These are phyloP conservation scores for Emydura subglobosa DNA, from an alignment of 2,113 vertebrate species.

Conservation along the genomic window DNA sequence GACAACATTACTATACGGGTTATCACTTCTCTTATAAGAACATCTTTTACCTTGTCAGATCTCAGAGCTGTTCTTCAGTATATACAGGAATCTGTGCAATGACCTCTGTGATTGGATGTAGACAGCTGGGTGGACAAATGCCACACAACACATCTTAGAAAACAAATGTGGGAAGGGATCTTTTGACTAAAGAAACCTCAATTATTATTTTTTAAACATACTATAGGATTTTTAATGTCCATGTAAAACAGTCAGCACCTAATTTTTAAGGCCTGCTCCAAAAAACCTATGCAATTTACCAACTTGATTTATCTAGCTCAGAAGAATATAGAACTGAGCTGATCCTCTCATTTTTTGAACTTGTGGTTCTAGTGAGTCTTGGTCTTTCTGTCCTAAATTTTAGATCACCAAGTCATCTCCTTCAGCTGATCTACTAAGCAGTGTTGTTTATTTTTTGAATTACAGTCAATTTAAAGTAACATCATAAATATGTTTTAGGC, in stretches of 20 bases:
- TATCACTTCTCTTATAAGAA: background rate
- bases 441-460: constrained; percentile 7
- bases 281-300: background rate
- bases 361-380: background rate
- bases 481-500: constrained; percentile 18
- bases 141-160: background rate
- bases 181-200: background rate
- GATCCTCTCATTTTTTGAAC: background rate
- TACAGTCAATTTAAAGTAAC: background rate
- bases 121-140: background rate
- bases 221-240: background rate
- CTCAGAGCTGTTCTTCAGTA: background rate
- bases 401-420: background rate
- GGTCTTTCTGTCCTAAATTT: background rate
- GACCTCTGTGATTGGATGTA: background rate
- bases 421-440: constrained; percentile 1
- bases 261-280: background rate
- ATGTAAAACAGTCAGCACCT: background rate
- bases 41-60: background rate
- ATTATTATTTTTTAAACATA: background rate
- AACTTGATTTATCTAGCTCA: background rate
- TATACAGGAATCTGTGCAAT: background rate
- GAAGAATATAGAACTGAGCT: background rate
- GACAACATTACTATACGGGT: background rate
- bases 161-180: background rate